Evolutionary conservation across 2,113 vertebrate species (phyloP).

Genomic region (Actenoides lindsayi): DNA sequence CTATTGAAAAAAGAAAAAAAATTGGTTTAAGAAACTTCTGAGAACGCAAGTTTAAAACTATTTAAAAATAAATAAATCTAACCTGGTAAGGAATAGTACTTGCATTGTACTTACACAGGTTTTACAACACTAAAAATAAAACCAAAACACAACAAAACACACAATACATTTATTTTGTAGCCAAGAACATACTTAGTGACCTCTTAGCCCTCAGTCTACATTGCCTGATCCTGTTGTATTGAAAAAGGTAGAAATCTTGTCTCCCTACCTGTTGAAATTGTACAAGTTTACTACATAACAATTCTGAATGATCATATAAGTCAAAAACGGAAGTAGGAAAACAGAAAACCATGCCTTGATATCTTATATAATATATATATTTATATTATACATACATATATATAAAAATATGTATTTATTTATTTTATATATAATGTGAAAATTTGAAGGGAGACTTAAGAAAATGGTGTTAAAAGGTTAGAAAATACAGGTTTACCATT

Average conservation of each 20-base stretch:
- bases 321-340: not conserved
- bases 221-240: not conserved
- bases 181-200: not conserved
- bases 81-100: not conserved
- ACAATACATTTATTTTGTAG: not conserved
- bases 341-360: not conserved
- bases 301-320: not conserved
- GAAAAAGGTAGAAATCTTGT: not conserved
- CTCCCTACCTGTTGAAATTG: not conserved
- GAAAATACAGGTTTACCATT: not conserved
- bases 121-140: not conserved
- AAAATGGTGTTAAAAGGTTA: not conserved
- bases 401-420: too few relatives aligned
- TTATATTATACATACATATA: too few relatives aligned
- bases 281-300: not conserved
- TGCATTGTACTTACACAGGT: not conserved
- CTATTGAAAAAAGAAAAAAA: conserved; percentile 66
- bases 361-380: not conserved
- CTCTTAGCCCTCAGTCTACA: not conserved
- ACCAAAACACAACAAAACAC: not conserved
- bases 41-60: conserved; percentile 31
- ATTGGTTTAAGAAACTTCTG: not conserved
- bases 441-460: not conserved
- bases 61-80: not conserved
- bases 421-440: not conserved